phyloP scores from a whole-genome alignment of 2,113 vertebrate genomes.

The Electrona antarctica region DNA sequence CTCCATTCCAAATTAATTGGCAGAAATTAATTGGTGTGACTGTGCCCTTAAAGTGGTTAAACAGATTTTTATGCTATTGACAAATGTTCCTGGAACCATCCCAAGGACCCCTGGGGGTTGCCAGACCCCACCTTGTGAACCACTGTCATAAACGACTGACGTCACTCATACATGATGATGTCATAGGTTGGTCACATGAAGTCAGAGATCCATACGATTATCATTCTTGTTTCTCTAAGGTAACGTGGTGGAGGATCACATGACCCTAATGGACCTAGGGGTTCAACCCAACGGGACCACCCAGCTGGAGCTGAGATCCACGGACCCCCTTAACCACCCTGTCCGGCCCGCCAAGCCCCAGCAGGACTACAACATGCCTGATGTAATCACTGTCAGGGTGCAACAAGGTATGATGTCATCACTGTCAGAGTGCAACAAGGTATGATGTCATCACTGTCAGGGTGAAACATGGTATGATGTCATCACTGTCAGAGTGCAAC shows the following conservation, averaged over 20 bases:
- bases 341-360: conserved; percentile 65
- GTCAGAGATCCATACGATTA: neutral
- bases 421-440: conserved; percentile 84
- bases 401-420: conserved; percentile 83
- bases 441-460: conserved; percentile 32
- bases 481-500: too few species aligned
- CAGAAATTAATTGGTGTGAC: too few species aligned
- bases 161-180: too few species aligned
- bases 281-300: conserved; percentile 75
- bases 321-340: conserved; percentile 63
- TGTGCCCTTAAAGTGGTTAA: too few species aligned
- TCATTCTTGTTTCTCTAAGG: conserved; percentile 59
- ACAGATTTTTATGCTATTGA: too few species aligned
- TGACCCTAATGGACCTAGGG: conserved; percentile 73
- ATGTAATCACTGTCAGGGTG: conserved; percentile 84
- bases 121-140: too few species aligned
- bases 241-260: conserved; percentile 65
- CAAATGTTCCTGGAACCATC: too few species aligned
- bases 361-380: conserved; percentile 76
- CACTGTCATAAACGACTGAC: too few species aligned
- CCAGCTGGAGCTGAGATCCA: conserved; percentile 79
- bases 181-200: too few species aligned
- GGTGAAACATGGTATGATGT: too few species aligned
- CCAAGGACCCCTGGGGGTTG: too few species aligned
- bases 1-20: too few species aligned